A percentile compares a stretch with the other conserved stretches of the same genome.
Evolutionary conservation across 2,888 invertebrate species (phyloP).

Genomic region (Quadroppia sp.): DNA sequence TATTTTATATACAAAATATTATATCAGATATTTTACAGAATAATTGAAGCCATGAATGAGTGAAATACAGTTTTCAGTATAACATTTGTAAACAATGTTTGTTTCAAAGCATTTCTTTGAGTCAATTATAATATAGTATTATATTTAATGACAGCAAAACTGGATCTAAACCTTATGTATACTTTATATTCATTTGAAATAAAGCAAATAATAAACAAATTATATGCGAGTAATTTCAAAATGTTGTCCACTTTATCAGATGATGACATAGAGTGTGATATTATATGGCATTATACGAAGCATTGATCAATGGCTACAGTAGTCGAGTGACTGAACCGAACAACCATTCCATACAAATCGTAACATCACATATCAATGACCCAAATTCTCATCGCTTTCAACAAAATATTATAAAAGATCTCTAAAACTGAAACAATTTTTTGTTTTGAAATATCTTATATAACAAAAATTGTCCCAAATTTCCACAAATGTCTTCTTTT

Average conservation of each 20-base stretch:
- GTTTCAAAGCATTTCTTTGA: too few species aligned
- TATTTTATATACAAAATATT: not conserved
- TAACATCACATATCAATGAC: not conserved
- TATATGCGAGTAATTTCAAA: not conserved
- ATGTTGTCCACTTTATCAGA: not conserved
- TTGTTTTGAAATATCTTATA: not conserved
- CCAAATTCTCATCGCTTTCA: not conserved
- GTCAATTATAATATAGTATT: too few species aligned
- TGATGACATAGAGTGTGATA: not conserved
- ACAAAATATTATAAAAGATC: not conserved
- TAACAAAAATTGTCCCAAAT: not conserved
- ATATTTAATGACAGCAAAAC: conserved; percentile 7
- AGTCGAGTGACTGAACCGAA: not conserved
- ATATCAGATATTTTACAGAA: not conserved
- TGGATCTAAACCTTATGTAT: not conserved
- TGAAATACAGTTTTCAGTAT: not conserved
- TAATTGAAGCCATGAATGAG: not conserved
- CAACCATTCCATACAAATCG: not conserved
- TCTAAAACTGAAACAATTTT: not conserved
- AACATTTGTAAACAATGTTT: too few species aligned
- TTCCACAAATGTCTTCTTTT: not conserved
- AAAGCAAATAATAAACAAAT: conserved; percentile 6
- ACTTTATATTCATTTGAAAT: not conserved
- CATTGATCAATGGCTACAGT: not conserved
- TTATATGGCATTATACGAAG: not conserved